Evolutionary conservation across 1,140 invertebrate species (phyloP).

Genomic region (Drosophila kohkoa): DNA sequence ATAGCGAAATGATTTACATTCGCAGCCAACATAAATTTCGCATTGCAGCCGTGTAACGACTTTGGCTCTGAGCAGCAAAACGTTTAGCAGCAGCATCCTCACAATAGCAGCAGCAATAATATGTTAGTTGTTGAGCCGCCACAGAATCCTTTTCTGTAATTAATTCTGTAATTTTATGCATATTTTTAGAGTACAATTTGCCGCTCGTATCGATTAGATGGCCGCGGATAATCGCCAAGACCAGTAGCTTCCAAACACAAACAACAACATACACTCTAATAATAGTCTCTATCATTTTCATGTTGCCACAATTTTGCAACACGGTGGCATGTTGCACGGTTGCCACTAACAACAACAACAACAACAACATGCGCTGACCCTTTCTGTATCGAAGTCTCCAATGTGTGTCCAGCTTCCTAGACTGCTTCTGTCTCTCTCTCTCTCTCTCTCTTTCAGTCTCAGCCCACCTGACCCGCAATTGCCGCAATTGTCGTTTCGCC

Average conservation of each 20-base stretch:
- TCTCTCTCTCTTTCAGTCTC: neutral
- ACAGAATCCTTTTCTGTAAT: constrained; percentile 28
- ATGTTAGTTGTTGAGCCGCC: constrained; percentile 26
- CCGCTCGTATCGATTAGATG: constrained; percentile 50
- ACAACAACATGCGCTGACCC: constrained; percentile 66
- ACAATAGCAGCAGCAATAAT: constrained; percentile 19
- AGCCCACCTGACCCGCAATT: constrained; percentile 26
- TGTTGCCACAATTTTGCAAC: constrained; percentile 51
- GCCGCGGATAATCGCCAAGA: constrained; percentile 54
- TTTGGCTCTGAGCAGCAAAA: constrained; percentile 29
- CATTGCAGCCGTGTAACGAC: constrained; percentile 69
- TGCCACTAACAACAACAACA: neutral
- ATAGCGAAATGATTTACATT: constrained; percentile 84
- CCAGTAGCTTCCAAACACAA: constrained; percentile 56
- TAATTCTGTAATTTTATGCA: constrained; percentile 62
- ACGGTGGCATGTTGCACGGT: constrained; percentile 66
- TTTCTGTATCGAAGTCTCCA: constrained; percentile 17
- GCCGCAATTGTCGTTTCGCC: constrained; percentile 43
- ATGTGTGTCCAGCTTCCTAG: constrained; percentile 9
- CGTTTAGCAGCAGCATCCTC: constrained; percentile 1
- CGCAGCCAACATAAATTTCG: constrained; percentile 61
- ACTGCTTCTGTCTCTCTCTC: neutral
- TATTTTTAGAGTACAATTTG: constrained; percentile 44
- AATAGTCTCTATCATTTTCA: constrained; percentile 68
- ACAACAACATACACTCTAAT: constrained; percentile 30